These are phyloP conservation scores for Eudyptes chrysolophus DNA, from an alignment of 2,113 vertebrate genomes.

Conservation along the genomic window DNA sequence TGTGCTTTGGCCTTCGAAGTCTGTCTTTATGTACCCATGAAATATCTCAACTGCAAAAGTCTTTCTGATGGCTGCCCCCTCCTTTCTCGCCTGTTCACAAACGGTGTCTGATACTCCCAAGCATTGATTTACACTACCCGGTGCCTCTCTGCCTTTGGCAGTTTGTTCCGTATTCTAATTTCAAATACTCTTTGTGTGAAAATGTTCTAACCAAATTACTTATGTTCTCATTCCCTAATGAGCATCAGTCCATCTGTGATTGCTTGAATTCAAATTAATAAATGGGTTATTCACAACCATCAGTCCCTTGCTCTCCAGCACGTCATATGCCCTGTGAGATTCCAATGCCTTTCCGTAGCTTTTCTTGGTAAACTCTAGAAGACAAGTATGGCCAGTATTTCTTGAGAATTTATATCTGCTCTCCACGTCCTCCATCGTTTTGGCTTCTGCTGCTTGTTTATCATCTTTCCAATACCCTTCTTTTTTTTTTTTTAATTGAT, in stretches of 20 bases:
- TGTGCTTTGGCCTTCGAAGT: slow-evolving; percentile 21
- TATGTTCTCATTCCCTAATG: slow-evolving; percentile 15
- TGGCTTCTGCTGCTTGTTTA: not conserved
- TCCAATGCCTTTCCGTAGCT: not conserved
- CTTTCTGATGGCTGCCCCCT: not conserved
- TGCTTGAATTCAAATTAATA: slow-evolving; percentile 15
- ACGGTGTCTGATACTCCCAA: not conserved
- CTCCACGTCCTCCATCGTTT: not conserved
- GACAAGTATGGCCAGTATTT: not conserved
- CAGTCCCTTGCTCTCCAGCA: not conserved
- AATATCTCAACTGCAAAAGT: not conserved
- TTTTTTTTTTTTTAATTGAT: not conserved
- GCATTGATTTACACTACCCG: not conserved
- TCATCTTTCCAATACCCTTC: not conserved
- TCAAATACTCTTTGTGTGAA: not conserved
- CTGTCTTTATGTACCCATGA: not conserved
- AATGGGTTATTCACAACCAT: not conserved
- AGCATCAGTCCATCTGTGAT: slow-evolving; percentile 49
- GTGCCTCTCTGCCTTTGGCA: slow-evolving; percentile 32
- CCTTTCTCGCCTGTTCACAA: not conserved
- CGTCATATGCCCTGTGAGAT: not conserved
- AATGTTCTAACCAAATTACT: not conserved
- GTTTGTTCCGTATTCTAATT: not conserved
- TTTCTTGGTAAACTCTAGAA: not conserved
- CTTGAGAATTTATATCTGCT: not conserved